Evolutionary conservation across 2,888 invertebrate species (phyloP).

Genomic region (Bombyx huttoni): DNA sequence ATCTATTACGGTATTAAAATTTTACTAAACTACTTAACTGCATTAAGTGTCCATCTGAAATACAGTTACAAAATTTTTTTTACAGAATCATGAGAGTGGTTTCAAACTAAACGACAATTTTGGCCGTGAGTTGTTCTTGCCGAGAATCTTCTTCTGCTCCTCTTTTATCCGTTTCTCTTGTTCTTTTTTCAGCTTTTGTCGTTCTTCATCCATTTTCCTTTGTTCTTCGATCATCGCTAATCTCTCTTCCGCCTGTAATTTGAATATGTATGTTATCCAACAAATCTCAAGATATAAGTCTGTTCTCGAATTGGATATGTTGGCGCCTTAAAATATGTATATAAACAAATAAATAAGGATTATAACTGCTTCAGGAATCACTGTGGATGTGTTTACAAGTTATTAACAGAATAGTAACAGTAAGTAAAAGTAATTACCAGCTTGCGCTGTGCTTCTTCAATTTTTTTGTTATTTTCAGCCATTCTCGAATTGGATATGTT

Average conservation of each 20-base stretch:
- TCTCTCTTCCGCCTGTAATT: conserved; percentile 91
- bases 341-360: too few relatives aligned
- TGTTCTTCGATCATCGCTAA: conserved; percentile 97
- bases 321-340: too few relatives aligned
- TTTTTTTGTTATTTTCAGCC: conserved; percentile 97
- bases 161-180: conserved; percentile 93
- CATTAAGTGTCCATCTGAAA: neutral
- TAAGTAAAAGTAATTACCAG: conserved; percentile 76
- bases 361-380: too few relatives aligned
- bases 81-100: conserved; percentile 76
- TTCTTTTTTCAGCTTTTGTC: conserved; percentile 92
- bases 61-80: neutral
- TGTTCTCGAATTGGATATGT: too few relatives aligned
- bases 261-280: neutral
- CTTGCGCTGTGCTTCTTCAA: conserved; percentile 97
- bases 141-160: conserved; percentile 96
- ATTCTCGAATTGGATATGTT: conserved; percentile 40
- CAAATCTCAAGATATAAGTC: too few relatives aligned
- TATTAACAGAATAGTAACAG: neutral
- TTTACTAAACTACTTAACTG: neutral
- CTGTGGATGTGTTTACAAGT: too few relatives aligned
- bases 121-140: conserved; percentile 96
- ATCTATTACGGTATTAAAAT: neutral
- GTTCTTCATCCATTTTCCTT: conserved; percentile 94
- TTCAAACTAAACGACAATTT: conserved; percentile 93